phyloP scores from a whole-genome alignment of 2,113 vertebrate genomes.

The Oostethus manadensis region DNA sequence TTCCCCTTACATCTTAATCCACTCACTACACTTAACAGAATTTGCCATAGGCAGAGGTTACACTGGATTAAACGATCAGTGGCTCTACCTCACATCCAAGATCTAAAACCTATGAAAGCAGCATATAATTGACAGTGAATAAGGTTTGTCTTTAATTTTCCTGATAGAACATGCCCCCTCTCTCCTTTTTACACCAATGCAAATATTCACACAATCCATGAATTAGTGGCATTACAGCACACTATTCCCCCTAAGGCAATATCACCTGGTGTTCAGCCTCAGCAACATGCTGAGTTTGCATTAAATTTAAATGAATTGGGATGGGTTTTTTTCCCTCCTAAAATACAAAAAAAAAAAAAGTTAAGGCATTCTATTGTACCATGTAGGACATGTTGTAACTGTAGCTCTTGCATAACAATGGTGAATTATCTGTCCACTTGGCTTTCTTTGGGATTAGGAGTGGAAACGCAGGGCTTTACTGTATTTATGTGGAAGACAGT shows the following conservation, averaged over 20 bases:
- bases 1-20: slow-evolving; percentile 15
- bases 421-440: too few species aligned
- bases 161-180: slow-evolving; percentile 16
- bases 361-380: slow-evolving; percentile 8
- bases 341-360: background rate
- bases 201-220: background rate
- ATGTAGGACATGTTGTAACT: background rate
- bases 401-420: too few species aligned
- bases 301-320: slow-evolving; percentile 9
- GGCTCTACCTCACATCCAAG: slow-evolving; percentile 11
- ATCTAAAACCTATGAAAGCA: slow-evolving; percentile 9
- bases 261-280: slow-evolving; percentile 31
- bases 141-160: slow-evolving; percentile 17
- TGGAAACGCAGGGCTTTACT: background rate
- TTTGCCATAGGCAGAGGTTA: slow-evolving; percentile 14
- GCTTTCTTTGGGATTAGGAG: too few species aligned
- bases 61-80: slow-evolving; percentile 25
- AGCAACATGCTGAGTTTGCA: background rate
- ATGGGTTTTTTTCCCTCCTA: slow-evolving; percentile 1
- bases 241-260: slow-evolving; percentile 21
- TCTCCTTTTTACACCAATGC: background rate
- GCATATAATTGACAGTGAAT: slow-evolving; percentile 27
- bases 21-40: slow-evolving; percentile 7
- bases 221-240: slow-evolving; percentile 33
- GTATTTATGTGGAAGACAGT: background rate